phyloP scores from a whole-genome alignment of 2,113 vertebrate genomes.

The Aegithalos caudatus region DNA sequence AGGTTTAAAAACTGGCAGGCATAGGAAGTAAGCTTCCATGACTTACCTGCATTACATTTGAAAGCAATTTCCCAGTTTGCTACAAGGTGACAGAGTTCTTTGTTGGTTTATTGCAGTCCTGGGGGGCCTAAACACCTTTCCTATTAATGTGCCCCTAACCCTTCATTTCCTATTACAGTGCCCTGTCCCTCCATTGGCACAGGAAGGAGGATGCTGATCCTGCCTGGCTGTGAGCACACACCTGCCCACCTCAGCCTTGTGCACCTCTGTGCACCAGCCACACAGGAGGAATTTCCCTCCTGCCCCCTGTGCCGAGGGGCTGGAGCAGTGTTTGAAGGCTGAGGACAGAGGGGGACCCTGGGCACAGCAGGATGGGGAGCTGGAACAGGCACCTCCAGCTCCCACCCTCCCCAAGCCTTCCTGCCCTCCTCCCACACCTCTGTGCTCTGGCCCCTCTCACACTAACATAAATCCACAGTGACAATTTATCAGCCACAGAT shows the following conservation, averaged over 20 bases:
- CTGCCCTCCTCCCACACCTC: rapidly evolving
- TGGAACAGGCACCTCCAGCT: neutral
- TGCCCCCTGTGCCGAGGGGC: neutral
- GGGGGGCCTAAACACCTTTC: neutral
- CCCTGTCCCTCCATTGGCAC: rapidly evolving
- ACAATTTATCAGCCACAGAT: neutral
- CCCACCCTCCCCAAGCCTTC: neutral
- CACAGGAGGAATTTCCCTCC: neutral
- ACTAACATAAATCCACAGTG: neutral
- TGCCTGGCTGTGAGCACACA: neutral
- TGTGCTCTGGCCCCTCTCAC: neutral
- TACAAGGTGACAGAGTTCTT: neutral
- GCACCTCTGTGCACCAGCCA: neutral
- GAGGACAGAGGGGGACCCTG: neutral
- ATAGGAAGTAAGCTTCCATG: neutral
- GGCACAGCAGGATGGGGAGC: neutral
- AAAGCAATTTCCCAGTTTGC: neutral
- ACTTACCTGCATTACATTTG: neutral
- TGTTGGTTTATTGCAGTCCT: neutral
- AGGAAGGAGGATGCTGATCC: neutral
- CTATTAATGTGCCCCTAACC: neutral
- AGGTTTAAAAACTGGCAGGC: neutral
- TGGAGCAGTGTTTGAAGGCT: neutral
- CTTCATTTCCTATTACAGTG: too few species aligned
- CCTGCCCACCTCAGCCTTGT: neutral